Conservation (phyloP, 2,888 invertebrate genomes). For the Apoderus coryli region DNA sequence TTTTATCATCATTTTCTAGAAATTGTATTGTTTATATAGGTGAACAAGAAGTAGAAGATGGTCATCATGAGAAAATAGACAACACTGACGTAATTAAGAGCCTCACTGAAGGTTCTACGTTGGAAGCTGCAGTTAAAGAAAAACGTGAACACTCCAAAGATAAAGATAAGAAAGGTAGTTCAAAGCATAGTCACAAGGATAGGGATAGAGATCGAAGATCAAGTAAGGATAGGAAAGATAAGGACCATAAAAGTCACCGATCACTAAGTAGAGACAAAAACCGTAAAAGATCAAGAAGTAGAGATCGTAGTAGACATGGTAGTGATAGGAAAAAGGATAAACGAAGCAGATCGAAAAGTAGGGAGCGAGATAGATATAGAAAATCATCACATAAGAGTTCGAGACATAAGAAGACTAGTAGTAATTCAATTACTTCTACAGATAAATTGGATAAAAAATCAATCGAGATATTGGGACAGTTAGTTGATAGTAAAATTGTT, state of each 20-base stretch:
- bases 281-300: conserved; percentile 26
- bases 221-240: conserved; percentile 19
- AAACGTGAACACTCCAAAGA: conserved; percentile 19
- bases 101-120: conserved; percentile 26
- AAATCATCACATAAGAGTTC: conserved; percentile 31
- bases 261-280: conserved; percentile 22
- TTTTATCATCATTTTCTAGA: too few species aligned
- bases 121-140: conserved; percentile 20
- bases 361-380: conserved; percentile 20
- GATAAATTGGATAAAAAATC: conserved; percentile 32
- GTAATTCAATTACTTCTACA: conserved; percentile 22
- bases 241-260: conserved; percentile 20
- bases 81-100: conserved; percentile 31
- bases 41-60: conserved; percentile 41
- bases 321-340: conserved; percentile 17
- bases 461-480: conserved; percentile 32
- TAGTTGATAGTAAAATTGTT: conserved; percentile 33
- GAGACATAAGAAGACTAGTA: conserved; percentile 25
- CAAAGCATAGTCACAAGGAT: conserved; percentile 22
- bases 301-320: conserved; percentile 19
- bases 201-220: conserved; percentile 17
- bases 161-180: conserved; percentile 19
- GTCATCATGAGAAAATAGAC: conserved; percentile 44
- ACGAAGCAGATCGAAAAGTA: conserved; percentile 20
- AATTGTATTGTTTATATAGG: conserved; percentile 29